phyloP scores from a whole-genome alignment of 1,140 invertebrate genomes.

The Pectinophora gossypiella region DNA sequence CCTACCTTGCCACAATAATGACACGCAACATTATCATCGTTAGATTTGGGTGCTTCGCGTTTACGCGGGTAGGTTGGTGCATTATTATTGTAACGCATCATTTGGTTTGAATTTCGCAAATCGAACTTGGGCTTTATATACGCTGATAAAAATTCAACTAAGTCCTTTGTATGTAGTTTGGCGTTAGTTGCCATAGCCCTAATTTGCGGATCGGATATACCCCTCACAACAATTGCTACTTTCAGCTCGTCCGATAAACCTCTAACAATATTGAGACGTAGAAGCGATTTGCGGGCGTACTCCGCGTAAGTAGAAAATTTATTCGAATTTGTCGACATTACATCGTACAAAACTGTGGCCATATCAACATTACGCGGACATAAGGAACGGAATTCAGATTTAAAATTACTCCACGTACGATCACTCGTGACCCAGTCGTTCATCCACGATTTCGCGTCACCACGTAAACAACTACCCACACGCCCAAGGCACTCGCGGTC shows the following conservation, averaged over 20 bases:
- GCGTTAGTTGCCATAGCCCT: neutral
- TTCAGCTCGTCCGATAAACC: conserved; percentile 1
- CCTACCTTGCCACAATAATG: neutral
- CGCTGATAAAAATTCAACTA: neutral
- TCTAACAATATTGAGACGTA: neutral
- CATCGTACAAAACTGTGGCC: neutral
- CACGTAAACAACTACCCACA: conserved; percentile 14
- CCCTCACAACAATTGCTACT: conserved; percentile 4
- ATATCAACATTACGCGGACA: conserved; percentile 11
- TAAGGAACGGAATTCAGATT: conserved; percentile 12
- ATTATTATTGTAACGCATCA: too few species aligned
- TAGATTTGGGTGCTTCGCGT: too few species aligned
- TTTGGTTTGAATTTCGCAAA: too few species aligned
- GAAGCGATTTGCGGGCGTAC: neutral
- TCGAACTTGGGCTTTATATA: neutral
- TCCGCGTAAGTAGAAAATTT: neutral
- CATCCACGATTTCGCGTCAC: conserved; percentile 15
- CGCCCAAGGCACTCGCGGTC: too few species aligned
- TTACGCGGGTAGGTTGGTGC: too few species aligned
- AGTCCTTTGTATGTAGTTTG: neutral
- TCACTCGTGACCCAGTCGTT: conserved; percentile 18
- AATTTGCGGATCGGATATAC: neutral
- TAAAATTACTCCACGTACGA: conserved; percentile 19
- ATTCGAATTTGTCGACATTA: neutral
- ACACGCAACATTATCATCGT: neutral